Base-by-base conservation (phyloP, 2,113 vertebrate genomes). In the Marmota monax region DNA sequence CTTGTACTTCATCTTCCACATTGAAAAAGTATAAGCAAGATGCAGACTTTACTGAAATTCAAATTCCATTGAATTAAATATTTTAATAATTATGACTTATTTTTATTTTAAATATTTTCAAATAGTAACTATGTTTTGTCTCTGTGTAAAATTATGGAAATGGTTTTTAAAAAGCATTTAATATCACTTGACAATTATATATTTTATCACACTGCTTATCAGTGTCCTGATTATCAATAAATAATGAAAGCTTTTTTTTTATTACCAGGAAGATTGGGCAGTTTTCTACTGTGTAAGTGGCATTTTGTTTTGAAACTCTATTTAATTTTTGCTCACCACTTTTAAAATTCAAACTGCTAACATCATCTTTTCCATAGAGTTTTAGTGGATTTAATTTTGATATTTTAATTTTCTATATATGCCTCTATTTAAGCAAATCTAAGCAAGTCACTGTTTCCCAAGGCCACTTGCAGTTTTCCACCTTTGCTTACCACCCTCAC, bases 221-320 rank as follows among this genome's bases (percentile, higher is more conserved):
- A 14, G 37, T 80, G 72, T 86, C 42, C 34, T 94, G 58, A 91
- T 82, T 48, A 11, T 93, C 45, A 97, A 73, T 98, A 97, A 96
- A 63, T 98, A 98, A 97, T 34, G 0, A 90, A 84, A 96, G 70
- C 7, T 95, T 97, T 97, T 97, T 97, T 45, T 98, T 98, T 95
- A 93, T 98, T 96, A 91, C 85, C 98, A 98, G 97, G 98, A 97
- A 97, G 96, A 96, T 97, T 98, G 97, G 98, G 77, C 97, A 97
- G 22, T 98, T 97, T 97, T 98, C 83, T 97, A 90, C 97, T 95
- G 87, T 97, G 96, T 98, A 98, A 98, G 97, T 98, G 96, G 96
- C 27, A 45, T 93, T 97, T 94, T 10, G 13, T 94, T 97, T 97
- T 96, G 1, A 97, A 96, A 72, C 34, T 23, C 83, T 97, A 8